Evolutionary conservation across 2,113 vertebrate genomes (phyloP).

Genomic region (Microcebus jonahi): DNA sequence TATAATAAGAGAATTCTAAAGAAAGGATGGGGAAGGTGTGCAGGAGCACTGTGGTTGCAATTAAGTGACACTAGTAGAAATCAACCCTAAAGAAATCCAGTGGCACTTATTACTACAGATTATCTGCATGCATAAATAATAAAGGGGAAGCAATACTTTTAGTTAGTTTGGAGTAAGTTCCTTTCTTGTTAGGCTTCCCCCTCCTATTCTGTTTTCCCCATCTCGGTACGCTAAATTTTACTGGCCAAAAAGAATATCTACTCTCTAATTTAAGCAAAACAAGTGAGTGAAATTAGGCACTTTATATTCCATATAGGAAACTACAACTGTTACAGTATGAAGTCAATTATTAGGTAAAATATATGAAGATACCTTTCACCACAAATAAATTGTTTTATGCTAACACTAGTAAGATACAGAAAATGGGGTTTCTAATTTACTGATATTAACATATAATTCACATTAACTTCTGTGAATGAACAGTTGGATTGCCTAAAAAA

Average conservation of each 20-base stretch:
- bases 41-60: background rate
- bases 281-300: background rate
- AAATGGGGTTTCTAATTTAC: conserved; percentile 4
- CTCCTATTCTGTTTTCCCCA: background rate
- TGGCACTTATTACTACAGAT: background rate
- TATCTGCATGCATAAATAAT: background rate
- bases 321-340: background rate
- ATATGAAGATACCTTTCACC: background rate
- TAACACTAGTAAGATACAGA: background rate
- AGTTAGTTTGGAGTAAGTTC: background rate
- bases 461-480: background rate
- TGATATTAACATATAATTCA: background rate
- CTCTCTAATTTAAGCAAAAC: background rate
- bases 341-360: background rate
- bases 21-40: background rate
- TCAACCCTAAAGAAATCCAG: background rate
- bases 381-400: background rate
- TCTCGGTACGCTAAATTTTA: background rate
- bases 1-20: background rate
- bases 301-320: conserved; percentile 28
- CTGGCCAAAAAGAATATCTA: background rate
- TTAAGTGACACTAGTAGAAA: background rate
- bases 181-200: background rate
- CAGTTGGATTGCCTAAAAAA: background rate
- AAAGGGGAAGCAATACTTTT: background rate